Percentiles rank a stretch among this genome's conserved stretches.
These are phyloP conservation scores for Heliopora coerulea DNA, from an alignment of 92 coral and sea anemone species.

Conservation along the genomic window DNA sequence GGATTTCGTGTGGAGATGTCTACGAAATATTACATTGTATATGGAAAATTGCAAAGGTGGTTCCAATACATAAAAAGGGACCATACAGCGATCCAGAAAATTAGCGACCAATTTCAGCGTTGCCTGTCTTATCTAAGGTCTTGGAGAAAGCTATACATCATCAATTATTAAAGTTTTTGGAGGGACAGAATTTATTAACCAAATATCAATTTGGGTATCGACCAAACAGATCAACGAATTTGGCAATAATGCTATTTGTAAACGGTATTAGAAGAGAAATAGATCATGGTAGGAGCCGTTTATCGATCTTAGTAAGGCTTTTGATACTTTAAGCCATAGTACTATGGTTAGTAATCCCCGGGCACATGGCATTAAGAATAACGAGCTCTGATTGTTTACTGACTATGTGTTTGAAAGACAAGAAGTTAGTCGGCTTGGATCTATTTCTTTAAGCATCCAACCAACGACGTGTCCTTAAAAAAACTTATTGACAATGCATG, in stretches of 20 bases:
- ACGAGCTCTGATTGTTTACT: conserved; percentile 1
- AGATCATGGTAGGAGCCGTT: conserved; percentile 5
- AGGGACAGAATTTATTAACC: not conserved
- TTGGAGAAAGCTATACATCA: conserved; percentile 11
- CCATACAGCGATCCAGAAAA: not conserved
- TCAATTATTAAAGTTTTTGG: not conserved
- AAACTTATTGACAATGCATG: too few relatives aligned
- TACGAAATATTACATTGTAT: too few relatives aligned
- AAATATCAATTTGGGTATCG: conserved; percentile 8
- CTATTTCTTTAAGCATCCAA: not conserved
- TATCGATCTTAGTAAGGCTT: conserved; percentile 17
- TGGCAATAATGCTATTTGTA: not conserved
- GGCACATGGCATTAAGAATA: not conserved
- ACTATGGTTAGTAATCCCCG: not conserved
- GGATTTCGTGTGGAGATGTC: too few relatives aligned
- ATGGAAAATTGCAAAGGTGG: conserved; percentile 8
- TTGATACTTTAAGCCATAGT: conserved; percentile 8
- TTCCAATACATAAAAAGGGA: conserved; percentile 10
- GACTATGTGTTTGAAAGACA: not conserved
- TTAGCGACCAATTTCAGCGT: conserved; percentile 6
- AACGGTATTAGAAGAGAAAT: conserved; percentile 3
- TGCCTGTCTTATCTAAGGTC: conserved; percentile 4
- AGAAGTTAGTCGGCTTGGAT: not conserved
- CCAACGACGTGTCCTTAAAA: too few relatives aligned
- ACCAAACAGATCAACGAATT: not conserved